Conservation (phyloP, 1,140 invertebrate genomes). For the Solenopsis fugax region DNA sequence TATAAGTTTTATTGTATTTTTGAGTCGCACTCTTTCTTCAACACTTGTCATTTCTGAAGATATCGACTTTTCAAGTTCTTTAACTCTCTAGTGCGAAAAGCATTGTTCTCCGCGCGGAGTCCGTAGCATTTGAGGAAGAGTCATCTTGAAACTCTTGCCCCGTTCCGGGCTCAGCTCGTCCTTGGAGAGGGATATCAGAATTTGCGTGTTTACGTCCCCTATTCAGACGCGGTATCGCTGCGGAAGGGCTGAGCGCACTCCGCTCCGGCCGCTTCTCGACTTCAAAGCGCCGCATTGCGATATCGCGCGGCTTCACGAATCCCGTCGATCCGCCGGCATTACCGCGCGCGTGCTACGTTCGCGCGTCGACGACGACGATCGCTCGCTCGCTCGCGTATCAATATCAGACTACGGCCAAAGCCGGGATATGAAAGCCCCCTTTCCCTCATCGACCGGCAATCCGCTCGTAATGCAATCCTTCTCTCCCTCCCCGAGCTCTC, state of each 20-base stretch:
- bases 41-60: not conserved
- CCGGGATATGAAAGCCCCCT: conserved; percentile 43
- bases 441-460: conserved; percentile 32
- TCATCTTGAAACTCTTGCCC: not conserved
- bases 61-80: not conserved
- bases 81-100: not conserved
- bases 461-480: conserved; percentile 22
- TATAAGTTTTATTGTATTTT: not conserved
- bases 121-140: not conserved
- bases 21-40: not conserved
- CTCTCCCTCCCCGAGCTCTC: not conserved
- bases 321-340: conserved; percentile 29
- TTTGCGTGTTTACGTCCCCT: conserved; percentile 6
- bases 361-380: conserved; percentile 46
- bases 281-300: conserved; percentile 44
- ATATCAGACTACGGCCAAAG: conserved; percentile 37
- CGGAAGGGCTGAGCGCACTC: conserved; percentile 17
- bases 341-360: conserved; percentile 26
- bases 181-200: not conserved
- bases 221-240: conserved; percentile 51
- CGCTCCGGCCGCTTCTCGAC: not conserved
- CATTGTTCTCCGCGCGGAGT: not conserved
- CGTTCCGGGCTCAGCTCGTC: not conserved
- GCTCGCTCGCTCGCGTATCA: conserved; percentile 51
- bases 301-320: conserved; percentile 48